These are phyloP conservation scores for Xenopus tropicalis DNA, from an alignment of 2,113 vertebrate genomes.

Conservation along the genomic window DNA sequence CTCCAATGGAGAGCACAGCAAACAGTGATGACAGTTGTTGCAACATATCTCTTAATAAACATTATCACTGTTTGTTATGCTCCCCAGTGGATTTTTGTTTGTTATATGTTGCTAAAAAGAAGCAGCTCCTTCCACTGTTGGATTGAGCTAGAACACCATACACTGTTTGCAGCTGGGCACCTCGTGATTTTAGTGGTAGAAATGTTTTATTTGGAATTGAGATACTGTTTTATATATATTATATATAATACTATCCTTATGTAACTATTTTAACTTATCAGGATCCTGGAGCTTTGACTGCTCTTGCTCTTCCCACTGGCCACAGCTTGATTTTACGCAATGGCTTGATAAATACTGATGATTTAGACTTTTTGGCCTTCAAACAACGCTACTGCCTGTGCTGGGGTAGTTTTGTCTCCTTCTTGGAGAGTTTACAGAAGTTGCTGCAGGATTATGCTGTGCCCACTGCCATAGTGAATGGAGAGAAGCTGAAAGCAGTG, in stretches of 20 bases:
- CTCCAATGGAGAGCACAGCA: no score
- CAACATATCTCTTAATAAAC: no score
- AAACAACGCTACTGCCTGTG: conserved; percentile 61
- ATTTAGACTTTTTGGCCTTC: conserved; percentile 67
- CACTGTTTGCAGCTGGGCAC: no score
- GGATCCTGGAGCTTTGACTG: conserved; percentile 41
- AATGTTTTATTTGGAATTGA: no score
- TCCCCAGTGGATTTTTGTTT: no score
- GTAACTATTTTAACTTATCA: conserved; percentile 46
- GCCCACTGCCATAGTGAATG: conserved; percentile 63
- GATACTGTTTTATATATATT: no score
- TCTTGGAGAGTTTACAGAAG: conserved; percentile 60
- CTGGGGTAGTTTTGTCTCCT: conserved; percentile 58
- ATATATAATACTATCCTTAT: background rate
- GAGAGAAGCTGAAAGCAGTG: conserved; percentile 56
- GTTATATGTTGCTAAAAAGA: no score
- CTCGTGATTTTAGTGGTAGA: no score
- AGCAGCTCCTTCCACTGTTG: no score
- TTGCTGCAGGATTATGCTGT: conserved; percentile 70
- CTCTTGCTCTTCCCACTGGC: background rate
- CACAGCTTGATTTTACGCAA: conserved; percentile 54
- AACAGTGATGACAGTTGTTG: no score
- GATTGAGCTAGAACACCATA: no score
- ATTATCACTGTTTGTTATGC: no score
- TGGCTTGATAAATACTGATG: conserved; percentile 57